Evolutionary conservation across 2,113 vertebrate genomes (phyloP).

Genomic region (Smithornis capensis): DNA sequence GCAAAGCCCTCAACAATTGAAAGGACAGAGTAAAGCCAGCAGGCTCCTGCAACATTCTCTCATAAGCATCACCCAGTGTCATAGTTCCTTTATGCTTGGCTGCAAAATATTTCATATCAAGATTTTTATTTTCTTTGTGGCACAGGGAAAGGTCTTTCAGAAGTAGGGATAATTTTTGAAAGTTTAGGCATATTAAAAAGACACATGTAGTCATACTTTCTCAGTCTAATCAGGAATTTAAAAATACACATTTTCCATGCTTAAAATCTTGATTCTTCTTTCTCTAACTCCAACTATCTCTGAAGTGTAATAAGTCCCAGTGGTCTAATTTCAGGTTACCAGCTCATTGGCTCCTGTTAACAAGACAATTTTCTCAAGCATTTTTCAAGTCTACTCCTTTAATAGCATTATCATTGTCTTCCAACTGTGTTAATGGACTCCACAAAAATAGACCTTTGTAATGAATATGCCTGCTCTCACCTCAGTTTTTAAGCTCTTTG

Average conservation of each 20-base stretch:
- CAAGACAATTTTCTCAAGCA: conserved; percentile 19
- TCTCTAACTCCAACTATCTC: neutral
- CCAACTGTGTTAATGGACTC: conserved; percentile 2
- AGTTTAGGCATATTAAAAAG: neutral
- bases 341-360: conserved; percentile 31
- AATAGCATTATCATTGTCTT: conserved; percentile 44
- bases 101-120: neutral
- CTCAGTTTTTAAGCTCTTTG: neutral
- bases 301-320: neutral
- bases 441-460: neutral
- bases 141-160: neutral
- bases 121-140: neutral
- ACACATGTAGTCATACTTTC: neutral
- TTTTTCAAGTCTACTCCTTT: conserved; percentile 6
- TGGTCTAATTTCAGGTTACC: conserved; percentile 30
- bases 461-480: neutral
- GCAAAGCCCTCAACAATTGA: neutral
- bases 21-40: neutral
- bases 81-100: neutral
- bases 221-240: neutral
- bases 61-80: neutral
- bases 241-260: neutral
- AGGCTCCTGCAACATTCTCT: neutral
- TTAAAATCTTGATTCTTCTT: neutral
- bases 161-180: neutral